Evolutionary conservation across 2,888 invertebrate species (phyloP).

Genomic region (Microdon myrmicae): DNA sequence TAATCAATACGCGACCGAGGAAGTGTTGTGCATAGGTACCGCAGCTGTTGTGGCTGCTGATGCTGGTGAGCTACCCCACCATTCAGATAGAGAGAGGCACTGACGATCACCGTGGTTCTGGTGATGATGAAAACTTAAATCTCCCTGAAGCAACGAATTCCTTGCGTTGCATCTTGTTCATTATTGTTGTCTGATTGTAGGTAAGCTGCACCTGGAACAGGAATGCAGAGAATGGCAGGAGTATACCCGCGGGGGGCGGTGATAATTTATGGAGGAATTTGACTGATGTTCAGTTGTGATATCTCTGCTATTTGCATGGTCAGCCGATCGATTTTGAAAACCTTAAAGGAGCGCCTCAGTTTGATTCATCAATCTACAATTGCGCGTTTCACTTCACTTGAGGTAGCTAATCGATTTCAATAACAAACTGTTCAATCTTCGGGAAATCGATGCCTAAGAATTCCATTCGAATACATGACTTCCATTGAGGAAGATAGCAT

Average conservation of each 20-base stretch:
- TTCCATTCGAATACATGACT: too few relatives aligned
- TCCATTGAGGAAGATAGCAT: too few relatives aligned
- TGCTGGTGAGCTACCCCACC: conserved; percentile 3
- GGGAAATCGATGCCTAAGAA: too few relatives aligned
- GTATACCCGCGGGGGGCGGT: not conserved
- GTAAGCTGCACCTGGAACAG: conserved; percentile 14
- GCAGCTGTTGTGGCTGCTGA: not conserved
- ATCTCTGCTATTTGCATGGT: conserved; percentile 20
- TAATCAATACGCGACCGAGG: conserved; percentile 35
- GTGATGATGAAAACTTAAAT: conserved; percentile 40
- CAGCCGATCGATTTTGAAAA: not conserved
- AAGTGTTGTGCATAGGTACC: conserved; percentile 28
- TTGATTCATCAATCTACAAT: too few relatives aligned
- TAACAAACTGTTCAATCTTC: too few relatives aligned
- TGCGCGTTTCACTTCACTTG: too few relatives aligned
- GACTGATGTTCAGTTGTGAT: conserved; percentile 30
- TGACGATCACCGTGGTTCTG: too few relatives aligned
- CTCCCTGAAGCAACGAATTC: conserved; percentile 47
- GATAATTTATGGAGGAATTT: conserved; percentile 36
- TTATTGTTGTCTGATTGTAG: conserved; percentile 47
- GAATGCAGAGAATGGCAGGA: not conserved
- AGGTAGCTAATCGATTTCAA: too few relatives aligned
- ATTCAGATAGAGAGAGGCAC: too few relatives aligned
- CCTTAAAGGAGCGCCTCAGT: too few relatives aligned
- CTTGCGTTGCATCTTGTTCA: conserved; percentile 29